Evolutionary conservation across 2,888 invertebrate genomes (phyloP), one percentile per base, ranked within the genome.

Genomic region (Beris chalybata): DNA sequence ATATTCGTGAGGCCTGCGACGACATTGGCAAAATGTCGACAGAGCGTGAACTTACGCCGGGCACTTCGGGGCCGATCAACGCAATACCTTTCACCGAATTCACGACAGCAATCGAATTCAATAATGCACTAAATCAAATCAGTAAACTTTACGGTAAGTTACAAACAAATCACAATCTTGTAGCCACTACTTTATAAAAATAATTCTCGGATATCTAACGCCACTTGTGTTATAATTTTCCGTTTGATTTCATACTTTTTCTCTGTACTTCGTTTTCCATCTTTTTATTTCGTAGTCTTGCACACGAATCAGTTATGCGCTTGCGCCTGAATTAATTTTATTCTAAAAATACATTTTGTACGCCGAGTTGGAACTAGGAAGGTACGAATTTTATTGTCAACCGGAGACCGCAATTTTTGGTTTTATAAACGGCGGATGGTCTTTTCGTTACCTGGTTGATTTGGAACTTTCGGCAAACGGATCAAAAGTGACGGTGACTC

Each of bases 401-500:
- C 9, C 38, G 3, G 5, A 38, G 38, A 9, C 38, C 38, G 38
- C 7, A 38, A 38, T 38, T 9, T 47, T 48, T 48, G 2, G n/a
- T 48, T 12, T n/a, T 5, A 48, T 12, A 3, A n/a, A 48, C n/a
- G n/a, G 13, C 3, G 13, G 44, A n/a, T 44, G 3, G 44, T 5
- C 55, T 5, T 5, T 30, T 65, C 70, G 75, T 76, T 77, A 85
- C 85, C 85, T 83, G 69, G 84, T 83, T 56, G 83, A 85, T 69
- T 81, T 82, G 66, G 88, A 88, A 80, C 89, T 88, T 73, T 87
- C 84, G 73, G 87, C 85, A 79, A 94, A 94, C 4, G 95, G 94
- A 82, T 95, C 94, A 76, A 94, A 93, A 80, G 88, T 87, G 61
- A 93, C 86, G 61, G 86, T 85, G 68, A 95, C 86, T 79, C 86